phyloP scores from a whole-genome alignment of 1,140 invertebrate species.

The Homalodisca vitripennis region DNA sequence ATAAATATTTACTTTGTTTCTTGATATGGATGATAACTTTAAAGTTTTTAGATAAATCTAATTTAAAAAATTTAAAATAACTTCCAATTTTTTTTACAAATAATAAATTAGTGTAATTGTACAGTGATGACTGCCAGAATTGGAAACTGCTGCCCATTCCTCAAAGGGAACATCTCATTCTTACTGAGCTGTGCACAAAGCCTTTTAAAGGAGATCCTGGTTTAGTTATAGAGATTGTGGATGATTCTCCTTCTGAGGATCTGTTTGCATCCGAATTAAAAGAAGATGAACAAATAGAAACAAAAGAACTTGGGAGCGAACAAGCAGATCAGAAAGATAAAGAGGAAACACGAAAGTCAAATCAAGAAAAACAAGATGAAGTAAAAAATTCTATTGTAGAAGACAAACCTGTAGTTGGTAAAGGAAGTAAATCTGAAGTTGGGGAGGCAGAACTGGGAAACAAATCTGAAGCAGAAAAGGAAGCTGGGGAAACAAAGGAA shows the following conservation, averaged over 20 bases:
- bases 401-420: too few species aligned
- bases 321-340: conserved; percentile 2
- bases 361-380: conserved; percentile 5
- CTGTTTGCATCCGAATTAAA: not conserved
- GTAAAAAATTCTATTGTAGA: too few species aligned
- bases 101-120: too few species aligned
- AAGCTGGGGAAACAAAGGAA: too few species aligned
- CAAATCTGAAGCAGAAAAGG: too few species aligned
- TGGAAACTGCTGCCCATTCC: conserved; percentile 66
- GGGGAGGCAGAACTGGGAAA: too few species aligned
- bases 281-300: not conserved
- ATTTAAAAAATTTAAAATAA: too few species aligned
- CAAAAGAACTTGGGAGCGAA: not conserved
- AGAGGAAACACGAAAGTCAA: not conserved
- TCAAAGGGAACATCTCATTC: conserved; percentile 56
- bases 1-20: too few species aligned
- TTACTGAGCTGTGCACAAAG: conserved; percentile 55
- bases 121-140: conserved; percentile 61
- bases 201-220: conserved; percentile 58
- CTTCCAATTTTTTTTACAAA: too few species aligned
- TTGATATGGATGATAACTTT: too few species aligned
- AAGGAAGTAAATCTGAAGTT: too few species aligned
- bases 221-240: conserved; percentile 51
- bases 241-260: conserved; percentile 31
- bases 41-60: too few species aligned